These are phyloP conservation scores for Himalopsyche phryganea DNA, from an alignment of 1,140 invertebrate genomes.

Conservation along the genomic window DNA sequence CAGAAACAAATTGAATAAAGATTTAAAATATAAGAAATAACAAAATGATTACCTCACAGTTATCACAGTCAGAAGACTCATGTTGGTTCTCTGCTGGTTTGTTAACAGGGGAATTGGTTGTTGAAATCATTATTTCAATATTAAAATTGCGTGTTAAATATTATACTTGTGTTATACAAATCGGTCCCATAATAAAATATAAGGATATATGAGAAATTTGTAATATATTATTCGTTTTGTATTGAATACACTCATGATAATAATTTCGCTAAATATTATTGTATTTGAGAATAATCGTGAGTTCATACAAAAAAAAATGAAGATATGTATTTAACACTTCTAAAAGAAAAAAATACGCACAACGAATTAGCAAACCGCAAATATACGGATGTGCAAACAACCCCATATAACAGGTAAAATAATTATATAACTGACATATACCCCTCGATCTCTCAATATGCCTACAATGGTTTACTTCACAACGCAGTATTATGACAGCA, in stretches of 20 bases:
- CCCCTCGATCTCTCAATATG: background rate
- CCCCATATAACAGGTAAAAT: slow-evolving; percentile 4
- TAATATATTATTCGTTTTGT: background rate
- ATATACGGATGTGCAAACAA: background rate
- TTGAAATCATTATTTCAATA: slow-evolving; percentile 18
- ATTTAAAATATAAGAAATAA: background rate
- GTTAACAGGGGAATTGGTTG: slow-evolving; percentile 5
- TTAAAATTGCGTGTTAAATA: slow-evolving; percentile 1
- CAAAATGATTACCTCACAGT: slow-evolving; percentile 8
- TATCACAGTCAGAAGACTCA: slow-evolving; percentile 7
- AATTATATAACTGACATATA: slow-evolving; percentile 11
- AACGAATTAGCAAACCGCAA: background rate
- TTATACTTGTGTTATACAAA: slow-evolving; percentile 17
- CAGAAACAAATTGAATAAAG: no score
- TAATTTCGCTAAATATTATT: background rate
- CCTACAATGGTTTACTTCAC: no score
- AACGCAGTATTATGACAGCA: no score
- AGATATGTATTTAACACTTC: background rate
- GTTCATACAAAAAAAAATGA: background rate
- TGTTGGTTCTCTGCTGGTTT: slow-evolving; percentile 4
- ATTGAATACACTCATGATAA: slow-evolving; percentile 1
- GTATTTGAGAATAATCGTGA: background rate
- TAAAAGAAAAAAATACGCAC: background rate
- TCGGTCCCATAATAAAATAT: slow-evolving; percentile 8
- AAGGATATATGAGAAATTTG: background rate